Evolutionary conservation across 1,140 invertebrate genomes (phyloP), one percentile per base, ranked within the genome.

Genomic region (Brachionus calyciflorus): DNA sequence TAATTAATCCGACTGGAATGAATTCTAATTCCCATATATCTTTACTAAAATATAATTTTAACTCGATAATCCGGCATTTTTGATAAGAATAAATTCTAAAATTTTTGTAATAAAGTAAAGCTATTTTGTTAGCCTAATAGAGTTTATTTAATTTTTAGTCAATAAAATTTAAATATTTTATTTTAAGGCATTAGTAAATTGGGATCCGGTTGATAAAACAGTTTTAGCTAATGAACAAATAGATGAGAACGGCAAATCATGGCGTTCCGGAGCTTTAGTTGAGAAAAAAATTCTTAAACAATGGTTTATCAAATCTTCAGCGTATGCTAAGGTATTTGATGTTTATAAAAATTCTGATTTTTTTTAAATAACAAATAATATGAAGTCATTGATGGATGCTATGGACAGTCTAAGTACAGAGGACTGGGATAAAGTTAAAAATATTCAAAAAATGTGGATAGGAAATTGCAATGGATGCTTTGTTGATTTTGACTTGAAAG

Each of bases 211-310:
- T 1, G 97, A 99, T 86, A 84, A 93, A 83, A 99, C 97, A 12
- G 97, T 99, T 4, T 84, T 99, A 73, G 97, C 97, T 17, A 91
- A 98, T 87, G 97, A 99, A 84, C 97, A 99, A 79, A 92, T 99
- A 28, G 94, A 96, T 87, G 89, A 89, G 49, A 88, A 92, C 82
- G 93, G 94, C 21, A 88, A 87, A 79, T 96, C 94, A 0, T 99
- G 97, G 97, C 87, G 97, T 77, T 99, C 96, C 17, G 96, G 96
- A 1, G 95, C 93, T 6, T 89, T 90, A 83, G 95, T 98, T 12
- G 91, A 98, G 82, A 94, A 93, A 81, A 91, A 90, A 82, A 84
- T 90, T 51, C 86, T 98, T 0, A 91, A 89, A 51, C 96, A 99
- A 81, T 99, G 97, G 97, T 98, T 94, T 83, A 89, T 99, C 70